Evolutionary conservation across 2,113 vertebrate genomes (phyloP), one percentile per base, ranked within the genome.

Genomic region (Sander vitreus): DNA sequence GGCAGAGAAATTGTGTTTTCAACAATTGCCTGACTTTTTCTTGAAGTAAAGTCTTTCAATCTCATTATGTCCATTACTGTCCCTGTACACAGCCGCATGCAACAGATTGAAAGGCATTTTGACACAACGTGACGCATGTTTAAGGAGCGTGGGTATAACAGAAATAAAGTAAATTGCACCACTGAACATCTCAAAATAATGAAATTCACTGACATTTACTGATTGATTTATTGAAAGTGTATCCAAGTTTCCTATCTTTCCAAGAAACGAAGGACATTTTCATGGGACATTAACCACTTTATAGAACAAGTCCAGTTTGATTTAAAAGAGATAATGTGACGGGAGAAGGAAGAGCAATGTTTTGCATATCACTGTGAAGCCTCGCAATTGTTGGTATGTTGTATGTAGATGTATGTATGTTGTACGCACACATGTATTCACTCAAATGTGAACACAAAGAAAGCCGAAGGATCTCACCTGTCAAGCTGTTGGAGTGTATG

Each of bases 131-230:
- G 62, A 47, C 14, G 36, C 25, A 2, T 45, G 45, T 53, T 70
- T 16, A 19, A 43, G n/a, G 66, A 16, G 30, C 71, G 60, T 45
- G 21, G 60, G 12, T 10, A 2, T 13, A 30, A 63, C 33, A 36
- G 39, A 69, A 50, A 73, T 19, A 65, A 65, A 36, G 36, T 78
- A 19, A 65, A 65, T 7, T 45, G 53, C 63, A 55, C 25, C 62
- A 76, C 58, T 73, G 66, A 7, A 36, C 54, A 66, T 65, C 10
- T 9, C 12, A 0, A 48, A 76, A 68, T 80, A 70, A 87, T 72
- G 50, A 59, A 73, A 77, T 45, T 59, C 47, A 15, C 30, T 80
- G 88, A 78, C 64, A 79, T 89, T 85, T 77, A 13, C 62, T 48
- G 67, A 68, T 53, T 3, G 71, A 87, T 51, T 39, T 39, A 39